Conservation (phyloP, 2,113 vertebrate genomes). For the Vimba vimba region DNA sequence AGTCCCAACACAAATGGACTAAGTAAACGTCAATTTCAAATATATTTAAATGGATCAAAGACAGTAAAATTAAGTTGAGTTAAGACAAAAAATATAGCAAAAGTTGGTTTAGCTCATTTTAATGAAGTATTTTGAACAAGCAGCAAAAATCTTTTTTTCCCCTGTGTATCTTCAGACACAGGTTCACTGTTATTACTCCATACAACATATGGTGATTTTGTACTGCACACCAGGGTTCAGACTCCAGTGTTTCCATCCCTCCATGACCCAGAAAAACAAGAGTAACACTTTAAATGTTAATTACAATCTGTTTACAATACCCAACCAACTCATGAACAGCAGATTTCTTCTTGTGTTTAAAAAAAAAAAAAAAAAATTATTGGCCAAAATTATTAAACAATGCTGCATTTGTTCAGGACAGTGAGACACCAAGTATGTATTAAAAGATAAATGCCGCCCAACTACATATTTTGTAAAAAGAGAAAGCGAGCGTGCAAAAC, state of each 20-base stretch:
- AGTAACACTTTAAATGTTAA: slow-evolving; percentile 15
- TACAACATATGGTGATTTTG: slow-evolving; percentile 18
- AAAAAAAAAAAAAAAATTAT: no score
- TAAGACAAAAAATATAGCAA: no score
- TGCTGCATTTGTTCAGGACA: background rate
- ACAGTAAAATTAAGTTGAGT: no score
- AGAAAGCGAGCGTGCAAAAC: background rate
- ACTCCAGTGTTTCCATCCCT: background rate
- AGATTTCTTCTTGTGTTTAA: background rate
- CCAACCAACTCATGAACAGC: background rate
- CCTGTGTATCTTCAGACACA: background rate
- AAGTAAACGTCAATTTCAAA: no score
- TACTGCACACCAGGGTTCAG: background rate
- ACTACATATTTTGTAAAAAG: background rate
- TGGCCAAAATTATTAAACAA: background rate
- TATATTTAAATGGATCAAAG: no score
- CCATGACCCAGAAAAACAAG: background rate
- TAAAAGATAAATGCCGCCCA: background rate
- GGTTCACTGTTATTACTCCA: background rate
- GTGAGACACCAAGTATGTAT: background rate
- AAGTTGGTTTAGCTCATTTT: no score
- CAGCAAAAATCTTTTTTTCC: no score
- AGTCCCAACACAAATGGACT: no score
- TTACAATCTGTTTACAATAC: slow-evolving; percentile 25
- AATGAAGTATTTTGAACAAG: no score